phyloP scores from a whole-genome alignment of 2,113 vertebrate genomes.

The Poeciliopsis retropinna region DNA sequence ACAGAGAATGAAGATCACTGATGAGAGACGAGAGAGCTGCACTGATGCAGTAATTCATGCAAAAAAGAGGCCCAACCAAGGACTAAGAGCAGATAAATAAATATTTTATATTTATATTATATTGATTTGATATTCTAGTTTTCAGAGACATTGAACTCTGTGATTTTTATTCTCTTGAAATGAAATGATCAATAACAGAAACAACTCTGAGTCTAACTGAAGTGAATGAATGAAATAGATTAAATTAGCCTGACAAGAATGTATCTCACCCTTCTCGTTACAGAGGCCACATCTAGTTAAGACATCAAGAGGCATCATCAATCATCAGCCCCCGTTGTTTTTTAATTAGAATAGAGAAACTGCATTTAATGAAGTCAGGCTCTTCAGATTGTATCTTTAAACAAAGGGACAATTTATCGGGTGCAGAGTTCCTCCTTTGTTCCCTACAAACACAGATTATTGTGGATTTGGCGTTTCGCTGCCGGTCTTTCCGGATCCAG shows the following conservation, averaged over 20 bases:
- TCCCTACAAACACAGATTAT: conserved; percentile 5
- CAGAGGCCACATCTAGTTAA: not conserved
- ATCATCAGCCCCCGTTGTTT: not conserved
- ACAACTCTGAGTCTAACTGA: not conserved
- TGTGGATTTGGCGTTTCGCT: conserved; percentile 17
- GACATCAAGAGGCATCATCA: not conserved
- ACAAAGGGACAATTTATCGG: conserved; percentile 4
- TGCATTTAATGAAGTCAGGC: not conserved
- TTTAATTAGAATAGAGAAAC: not conserved
- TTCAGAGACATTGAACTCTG: no score
- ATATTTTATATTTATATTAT: no score
- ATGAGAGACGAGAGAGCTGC: no score
- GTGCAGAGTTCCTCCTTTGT: not conserved
- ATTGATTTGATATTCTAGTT: no score
- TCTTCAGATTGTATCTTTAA: not conserved
- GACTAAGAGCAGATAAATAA: no score
- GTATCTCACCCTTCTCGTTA: not conserved
- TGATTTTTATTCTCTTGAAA: no score
- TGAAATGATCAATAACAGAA: not conserved
- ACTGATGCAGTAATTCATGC: not conserved
- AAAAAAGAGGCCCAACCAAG: no score
- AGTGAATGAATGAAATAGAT: not conserved
- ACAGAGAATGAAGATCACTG: no score
- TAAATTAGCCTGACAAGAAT: not conserved
- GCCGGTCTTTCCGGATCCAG: not conserved